Conservation (phyloP, 2,113 vertebrate species). For the Brevimyrus niger region DNA sequence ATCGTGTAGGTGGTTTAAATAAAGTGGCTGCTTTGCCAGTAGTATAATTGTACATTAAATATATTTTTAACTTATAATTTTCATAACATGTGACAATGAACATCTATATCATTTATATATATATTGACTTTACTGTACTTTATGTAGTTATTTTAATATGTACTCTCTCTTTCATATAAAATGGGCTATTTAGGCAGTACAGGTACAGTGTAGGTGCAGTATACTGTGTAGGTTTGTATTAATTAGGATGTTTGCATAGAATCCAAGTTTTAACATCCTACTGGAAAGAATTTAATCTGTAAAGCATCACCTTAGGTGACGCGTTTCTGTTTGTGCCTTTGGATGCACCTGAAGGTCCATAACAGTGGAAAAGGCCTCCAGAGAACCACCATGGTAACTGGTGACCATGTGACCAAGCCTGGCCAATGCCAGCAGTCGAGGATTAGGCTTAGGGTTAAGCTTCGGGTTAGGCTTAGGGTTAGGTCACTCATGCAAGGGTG, state of each 20-base stretch:
- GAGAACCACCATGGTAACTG: neutral
- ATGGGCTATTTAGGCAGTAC: neutral
- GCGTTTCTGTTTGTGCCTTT: neutral
- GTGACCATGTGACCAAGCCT: neutral
- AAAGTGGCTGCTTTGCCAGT: neutral
- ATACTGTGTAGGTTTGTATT: neutral
- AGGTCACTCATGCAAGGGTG: constrained; percentile 15
- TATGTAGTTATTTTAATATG: neutral
- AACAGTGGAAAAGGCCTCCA: constrained; percentile 28
- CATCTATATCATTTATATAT: neutral
- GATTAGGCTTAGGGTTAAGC: neutral
- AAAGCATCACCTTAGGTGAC: neutral
- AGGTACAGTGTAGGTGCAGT: neutral
- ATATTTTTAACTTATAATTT: neutral
- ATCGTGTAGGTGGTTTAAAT: neutral
- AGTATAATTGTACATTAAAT: neutral
- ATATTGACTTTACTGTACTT: neutral
- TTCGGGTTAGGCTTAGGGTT: neutral
- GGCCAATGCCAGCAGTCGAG: neutral
- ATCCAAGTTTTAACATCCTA: neutral
- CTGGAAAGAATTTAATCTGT: neutral
- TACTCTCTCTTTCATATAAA: neutral
- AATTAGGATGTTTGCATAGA: neutral
- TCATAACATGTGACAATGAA: neutral
- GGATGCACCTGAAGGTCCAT: constrained; percentile 16